A percentile compares a stretch with the other conserved stretches of the same genome.
These are phyloP conservation scores for Xiphorhynchus erythropygius DNA, from an alignment of 2,797 vertebrate genomes.

Conservation along the genomic window DNA sequence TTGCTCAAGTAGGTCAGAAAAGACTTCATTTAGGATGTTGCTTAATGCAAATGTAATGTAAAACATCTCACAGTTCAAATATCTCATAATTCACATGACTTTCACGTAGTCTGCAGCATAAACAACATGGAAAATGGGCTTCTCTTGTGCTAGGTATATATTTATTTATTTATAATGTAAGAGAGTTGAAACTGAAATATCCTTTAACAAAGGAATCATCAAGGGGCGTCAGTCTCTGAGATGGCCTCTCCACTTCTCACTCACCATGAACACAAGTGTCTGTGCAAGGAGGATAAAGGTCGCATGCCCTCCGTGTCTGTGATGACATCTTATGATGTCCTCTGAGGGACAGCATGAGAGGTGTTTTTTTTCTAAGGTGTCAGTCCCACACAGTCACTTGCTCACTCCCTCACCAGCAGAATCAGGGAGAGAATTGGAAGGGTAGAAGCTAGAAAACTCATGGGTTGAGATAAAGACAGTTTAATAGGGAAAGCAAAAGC, in stretches of 20 bases:
- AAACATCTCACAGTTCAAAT: background rate
- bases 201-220: background rate
- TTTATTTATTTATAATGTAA: background rate
- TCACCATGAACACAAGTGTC: accelerated
- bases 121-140: background rate
- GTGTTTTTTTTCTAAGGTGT: background rate
- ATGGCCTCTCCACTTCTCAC: background rate
- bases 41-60: background rate
- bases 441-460: background rate
- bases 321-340: background rate
- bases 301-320: background rate
- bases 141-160: background rate
- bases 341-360: background rate
- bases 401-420: background rate
- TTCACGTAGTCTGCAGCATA: background rate
- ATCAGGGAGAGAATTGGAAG: background rate
- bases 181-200: background rate
- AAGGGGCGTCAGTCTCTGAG: background rate
- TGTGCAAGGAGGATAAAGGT: background rate
- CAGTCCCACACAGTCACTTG: accelerated
- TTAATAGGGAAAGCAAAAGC: background rate
- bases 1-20: background rate
- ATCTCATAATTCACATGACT: background rate
- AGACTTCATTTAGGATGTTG: background rate
- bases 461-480: background rate